A percentile compares a stretch with the other conserved stretches of the same genome.
phyloP scores from a whole-genome alignment of 2,113 vertebrate species.

The Semnornis frantzii region DNA sequence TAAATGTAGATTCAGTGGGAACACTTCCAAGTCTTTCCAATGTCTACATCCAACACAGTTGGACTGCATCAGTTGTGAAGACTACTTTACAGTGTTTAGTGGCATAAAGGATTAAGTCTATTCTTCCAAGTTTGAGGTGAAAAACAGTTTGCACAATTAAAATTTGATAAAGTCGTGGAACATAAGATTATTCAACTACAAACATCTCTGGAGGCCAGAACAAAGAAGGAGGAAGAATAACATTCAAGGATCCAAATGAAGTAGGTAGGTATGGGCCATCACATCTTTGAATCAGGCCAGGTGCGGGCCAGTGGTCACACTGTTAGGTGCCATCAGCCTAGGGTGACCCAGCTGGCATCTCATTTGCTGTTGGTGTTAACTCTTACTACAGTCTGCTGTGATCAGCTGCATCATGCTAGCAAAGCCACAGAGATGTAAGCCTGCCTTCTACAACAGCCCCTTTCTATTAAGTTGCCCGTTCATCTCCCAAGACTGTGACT shows the following conservation, averaged over 20 bases:
- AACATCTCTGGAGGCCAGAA: background rate
- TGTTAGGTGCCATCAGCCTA: background rate
- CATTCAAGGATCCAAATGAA: background rate
- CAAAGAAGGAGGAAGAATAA: background rate
- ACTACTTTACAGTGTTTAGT: background rate
- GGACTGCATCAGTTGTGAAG: background rate
- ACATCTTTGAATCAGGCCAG: background rate
- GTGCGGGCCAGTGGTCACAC: fast-evolving
- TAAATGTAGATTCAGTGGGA: background rate
- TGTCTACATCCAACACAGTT: background rate
- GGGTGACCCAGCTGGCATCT: background rate
- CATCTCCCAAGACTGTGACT: background rate
- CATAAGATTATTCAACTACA: background rate
- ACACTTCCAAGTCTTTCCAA: fast-evolving
- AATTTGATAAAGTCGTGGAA: background rate
- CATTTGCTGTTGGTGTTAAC: background rate
- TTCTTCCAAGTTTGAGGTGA: background rate
- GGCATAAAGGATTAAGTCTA: background rate
- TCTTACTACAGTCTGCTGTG: background rate
- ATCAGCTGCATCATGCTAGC: fast-evolving
- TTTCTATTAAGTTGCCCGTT: background rate
- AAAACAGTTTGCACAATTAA: background rate
- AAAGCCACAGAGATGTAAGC: background rate
- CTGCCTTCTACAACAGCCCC: background rate
- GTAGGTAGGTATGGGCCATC: background rate